Evolutionary conservation across 1,140 invertebrate species (phyloP), one percentile per base, ranked within the genome.

Genomic region (Macrobrachium rosenbergii): DNA sequence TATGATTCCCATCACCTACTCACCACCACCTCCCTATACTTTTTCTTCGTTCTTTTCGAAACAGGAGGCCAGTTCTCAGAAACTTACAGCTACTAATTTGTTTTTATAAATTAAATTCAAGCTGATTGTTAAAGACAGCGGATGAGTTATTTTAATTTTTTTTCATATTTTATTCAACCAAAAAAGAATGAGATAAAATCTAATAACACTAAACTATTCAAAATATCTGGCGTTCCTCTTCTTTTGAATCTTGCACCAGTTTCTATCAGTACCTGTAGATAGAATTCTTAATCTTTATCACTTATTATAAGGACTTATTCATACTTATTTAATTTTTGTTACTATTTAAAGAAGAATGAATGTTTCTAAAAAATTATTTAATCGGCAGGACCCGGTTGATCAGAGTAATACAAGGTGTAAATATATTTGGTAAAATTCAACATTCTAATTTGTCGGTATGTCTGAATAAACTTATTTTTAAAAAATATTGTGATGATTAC

Each of bases 351-450:
- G 23, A 59, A 79, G 67, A 60, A 28, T 79, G 28, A 81, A 79
- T 80, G 64, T 79, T 67, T 28, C 21, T n/a, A 10, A 11, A 19
- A 80, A 64, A 86, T 73, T 52, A n/a, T 37, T 81, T 62, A 72
- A 87, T 87, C 79, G 85, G 85, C 85, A 28, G 85, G 85, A 87
- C 43, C 85, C 85, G 79, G 69, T 87, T 81, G 23, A 72, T 80
- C 23, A 63, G 21, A 60, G 62, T 17, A 14, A 37, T 28, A n/a
- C 19, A 60, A 62, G 28, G 60, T 80, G 19, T 28, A 60, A 75
- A 75, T 19, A 75, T 75, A 23, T 37, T 37, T 37, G 28, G 45
- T 28, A 80, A 28, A 28, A 80, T 28, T 62, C 59, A 58, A 62
- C 58, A 62, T 80, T 80, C 59, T 59, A 21, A 80, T 59, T n/a